A percentile compares a stretch with the other conserved stretches of the same genome.
These are phyloP conservation scores for Ectobius pallidus DNA, from an alignment of 2,888 invertebrate genomes.

Conservation along the genomic window DNA sequence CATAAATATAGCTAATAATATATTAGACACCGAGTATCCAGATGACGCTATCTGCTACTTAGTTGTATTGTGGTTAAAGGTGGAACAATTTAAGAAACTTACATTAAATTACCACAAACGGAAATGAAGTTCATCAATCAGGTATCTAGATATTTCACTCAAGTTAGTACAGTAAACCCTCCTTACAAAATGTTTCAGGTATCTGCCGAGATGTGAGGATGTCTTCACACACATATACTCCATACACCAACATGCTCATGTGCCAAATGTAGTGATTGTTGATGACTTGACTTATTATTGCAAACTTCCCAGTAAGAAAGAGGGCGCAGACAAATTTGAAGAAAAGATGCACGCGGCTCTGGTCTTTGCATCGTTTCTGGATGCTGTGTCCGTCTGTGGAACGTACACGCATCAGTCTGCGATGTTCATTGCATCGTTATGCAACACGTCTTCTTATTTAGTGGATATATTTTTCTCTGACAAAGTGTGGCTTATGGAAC, in stretches of 20 bases:
- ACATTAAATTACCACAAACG: too few species aligned
- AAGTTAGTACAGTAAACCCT: too few species aligned
- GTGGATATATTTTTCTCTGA: constrained; percentile 37
- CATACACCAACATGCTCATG: constrained; percentile 51
- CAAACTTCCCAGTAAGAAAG: constrained; percentile 43
- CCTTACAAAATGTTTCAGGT: too few species aligned
- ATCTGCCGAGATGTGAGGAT: constrained; percentile 50
- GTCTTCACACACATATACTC: constrained; percentile 51
- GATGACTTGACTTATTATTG: constrained; percentile 50
- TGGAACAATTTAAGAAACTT: too few species aligned
- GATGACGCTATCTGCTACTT: too few species aligned
- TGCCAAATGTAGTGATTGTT: constrained; percentile 51
- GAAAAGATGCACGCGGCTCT: constrained; percentile 46
- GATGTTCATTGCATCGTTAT: constrained; percentile 31
- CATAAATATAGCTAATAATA: too few species aligned
- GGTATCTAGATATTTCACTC: too few species aligned
- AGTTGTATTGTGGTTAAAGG: too few species aligned
- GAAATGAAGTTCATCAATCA: too few species aligned
- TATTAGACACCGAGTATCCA: too few species aligned
- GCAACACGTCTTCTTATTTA: constrained; percentile 7
- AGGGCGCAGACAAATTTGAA: constrained; percentile 40
- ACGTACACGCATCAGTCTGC: not conserved
- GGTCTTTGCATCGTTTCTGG: constrained; percentile 49
- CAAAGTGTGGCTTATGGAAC: constrained; percentile 36
- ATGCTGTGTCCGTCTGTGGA: constrained; percentile 48